These are phyloP conservation scores for Sinotaia quadrata DNA, from an alignment of 2,888 invertebrate genomes.

Conservation along the genomic window DNA sequence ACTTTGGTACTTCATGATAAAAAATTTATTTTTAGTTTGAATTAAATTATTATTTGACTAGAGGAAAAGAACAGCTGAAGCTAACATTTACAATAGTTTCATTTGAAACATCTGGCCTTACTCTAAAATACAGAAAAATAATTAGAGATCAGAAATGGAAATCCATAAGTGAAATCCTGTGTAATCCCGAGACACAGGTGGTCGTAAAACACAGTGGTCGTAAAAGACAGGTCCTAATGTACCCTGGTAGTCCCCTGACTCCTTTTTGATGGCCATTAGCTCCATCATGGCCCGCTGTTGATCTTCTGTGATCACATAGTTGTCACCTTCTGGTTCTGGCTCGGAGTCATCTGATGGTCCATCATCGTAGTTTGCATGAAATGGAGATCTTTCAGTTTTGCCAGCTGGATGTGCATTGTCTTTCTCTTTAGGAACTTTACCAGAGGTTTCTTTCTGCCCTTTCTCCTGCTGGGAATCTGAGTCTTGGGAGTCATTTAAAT, in stretches of 20 bases:
- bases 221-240: constrained; percentile 19
- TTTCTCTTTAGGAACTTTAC: constrained; percentile 12
- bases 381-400: constrained; percentile 35
- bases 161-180: too few species aligned
- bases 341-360: constrained; percentile 27
- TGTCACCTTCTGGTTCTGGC: constrained; percentile 53
- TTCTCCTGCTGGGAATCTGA: constrained; percentile 4
- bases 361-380: constrained; percentile 21
- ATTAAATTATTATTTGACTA: too few species aligned
- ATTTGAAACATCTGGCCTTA: too few species aligned
- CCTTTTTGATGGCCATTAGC: constrained; percentile 46
- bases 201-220: too few species aligned
- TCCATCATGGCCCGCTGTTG: constrained; percentile 64
- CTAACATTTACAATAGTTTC: too few species aligned
- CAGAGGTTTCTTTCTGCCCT: constrained; percentile 29
- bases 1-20: too few species aligned
- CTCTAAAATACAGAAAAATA: too few species aligned
- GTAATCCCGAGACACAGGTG: too few species aligned
- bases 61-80: too few species aligned
- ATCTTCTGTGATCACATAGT: constrained; percentile 62
- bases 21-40: too few species aligned
- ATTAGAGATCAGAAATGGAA: too few species aligned
- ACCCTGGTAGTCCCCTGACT: constrained; percentile 37
- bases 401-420: background rate
- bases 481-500: background rate